Conservation (phyloP, 1,140 invertebrate genomes). For the Drosophila mayri region DNA sequence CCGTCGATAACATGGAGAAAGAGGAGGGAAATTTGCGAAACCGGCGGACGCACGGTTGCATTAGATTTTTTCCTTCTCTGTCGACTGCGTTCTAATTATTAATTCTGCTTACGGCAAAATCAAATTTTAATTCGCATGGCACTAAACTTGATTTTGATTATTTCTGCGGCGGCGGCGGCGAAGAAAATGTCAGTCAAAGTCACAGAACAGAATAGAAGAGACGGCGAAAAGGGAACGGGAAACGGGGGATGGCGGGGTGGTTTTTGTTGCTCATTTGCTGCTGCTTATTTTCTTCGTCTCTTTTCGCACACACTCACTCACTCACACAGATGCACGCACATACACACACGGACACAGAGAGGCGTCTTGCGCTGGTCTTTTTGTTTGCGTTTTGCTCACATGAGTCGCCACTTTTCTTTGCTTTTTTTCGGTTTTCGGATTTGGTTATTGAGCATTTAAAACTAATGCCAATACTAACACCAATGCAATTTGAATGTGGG, state of each 20-base stretch:
- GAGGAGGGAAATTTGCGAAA: constrained; percentile 60
- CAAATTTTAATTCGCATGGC: constrained; percentile 27
- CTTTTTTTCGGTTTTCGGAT: constrained; percentile 62
- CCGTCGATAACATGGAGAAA: constrained; percentile 70
- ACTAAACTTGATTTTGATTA: constrained; percentile 62
- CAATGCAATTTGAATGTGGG: constrained; percentile 45
- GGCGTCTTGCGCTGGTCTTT: constrained; percentile 68
- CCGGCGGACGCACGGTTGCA: constrained; percentile 63
- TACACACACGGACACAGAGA: constrained; percentile 37
- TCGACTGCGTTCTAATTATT: constrained; percentile 1
- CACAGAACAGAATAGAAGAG: constrained; percentile 45
- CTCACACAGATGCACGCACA: constrained; percentile 23
- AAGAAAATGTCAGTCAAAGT: constrained; percentile 70
- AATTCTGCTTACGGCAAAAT: constrained; percentile 4
- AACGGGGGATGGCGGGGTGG: constrained; percentile 45
- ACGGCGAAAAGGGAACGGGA: constrained; percentile 46
- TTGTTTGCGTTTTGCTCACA: constrained; percentile 71
- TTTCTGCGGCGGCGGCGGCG: constrained; percentile 28
- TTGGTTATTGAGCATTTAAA: constrained; percentile 60
- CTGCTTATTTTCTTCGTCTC: constrained; percentile 51
- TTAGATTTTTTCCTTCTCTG: constrained; percentile 24
- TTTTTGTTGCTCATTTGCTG: constrained; percentile 60
- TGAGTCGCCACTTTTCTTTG: constrained; percentile 62
- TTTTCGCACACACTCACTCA: constrained; percentile 46
- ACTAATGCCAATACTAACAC: constrained; percentile 64